phyloP scores from a whole-genome alignment of 2,113 vertebrate genomes.

The Archocentrus centrarchus region DNA sequence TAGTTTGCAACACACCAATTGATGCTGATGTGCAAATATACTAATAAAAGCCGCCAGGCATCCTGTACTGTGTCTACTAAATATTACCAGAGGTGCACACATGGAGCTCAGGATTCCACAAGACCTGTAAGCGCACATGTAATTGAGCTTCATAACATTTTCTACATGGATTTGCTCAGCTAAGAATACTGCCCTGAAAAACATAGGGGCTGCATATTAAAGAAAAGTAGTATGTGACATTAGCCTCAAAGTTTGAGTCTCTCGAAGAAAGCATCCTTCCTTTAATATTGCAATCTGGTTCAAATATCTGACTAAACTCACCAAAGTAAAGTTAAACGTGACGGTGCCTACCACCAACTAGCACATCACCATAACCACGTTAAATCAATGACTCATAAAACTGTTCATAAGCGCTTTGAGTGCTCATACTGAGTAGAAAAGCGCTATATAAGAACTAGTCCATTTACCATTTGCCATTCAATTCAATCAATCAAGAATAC shows the following conservation, averaged over 20 bases:
- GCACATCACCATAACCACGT: background rate
- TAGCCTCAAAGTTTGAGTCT: background rate
- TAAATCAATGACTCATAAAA: background rate
- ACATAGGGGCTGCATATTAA: background rate
- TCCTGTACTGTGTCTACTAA: background rate
- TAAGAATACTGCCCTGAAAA: background rate
- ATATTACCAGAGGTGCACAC: background rate
- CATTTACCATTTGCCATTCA: too few species aligned
- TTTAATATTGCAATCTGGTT: background rate
- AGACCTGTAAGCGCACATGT: background rate
- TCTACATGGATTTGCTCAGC: background rate
- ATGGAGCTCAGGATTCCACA: background rate
- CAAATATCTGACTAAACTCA: background rate
- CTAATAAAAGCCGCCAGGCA: background rate
- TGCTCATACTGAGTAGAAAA: too few species aligned
- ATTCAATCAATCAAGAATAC: too few species aligned
- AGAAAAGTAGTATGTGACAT: background rate
- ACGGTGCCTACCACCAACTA: background rate
- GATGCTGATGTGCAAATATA: background rate
- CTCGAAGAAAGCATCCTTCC: background rate
- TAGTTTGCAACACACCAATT: background rate
- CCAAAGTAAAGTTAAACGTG: background rate
- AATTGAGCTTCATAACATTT: background rate
- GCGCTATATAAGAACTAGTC: too few species aligned
- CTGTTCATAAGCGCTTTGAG: too few species aligned